Conservation (phyloP, 2,113 vertebrate species). For the Trogon surrucura region DNA sequence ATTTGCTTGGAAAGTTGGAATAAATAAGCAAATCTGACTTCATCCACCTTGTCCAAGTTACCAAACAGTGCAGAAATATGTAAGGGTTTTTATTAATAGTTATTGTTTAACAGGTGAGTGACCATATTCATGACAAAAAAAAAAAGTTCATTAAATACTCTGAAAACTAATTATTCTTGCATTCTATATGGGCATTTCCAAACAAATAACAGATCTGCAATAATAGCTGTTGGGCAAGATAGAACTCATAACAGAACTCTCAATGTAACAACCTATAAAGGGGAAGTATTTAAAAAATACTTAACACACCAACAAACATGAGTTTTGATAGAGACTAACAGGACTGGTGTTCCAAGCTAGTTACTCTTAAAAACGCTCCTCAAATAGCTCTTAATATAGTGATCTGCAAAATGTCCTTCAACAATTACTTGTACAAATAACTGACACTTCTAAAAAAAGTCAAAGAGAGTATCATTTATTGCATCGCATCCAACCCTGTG, state of each 20-base stretch:
- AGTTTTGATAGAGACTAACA: background rate
- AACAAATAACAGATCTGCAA: background rate
- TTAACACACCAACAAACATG: background rate
- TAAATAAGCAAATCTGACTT: background rate
- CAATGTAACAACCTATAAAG: background rate
- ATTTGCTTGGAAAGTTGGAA: background rate
- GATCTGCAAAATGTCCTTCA: background rate
- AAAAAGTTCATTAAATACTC: background rate
- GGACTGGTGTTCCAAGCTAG: background rate
- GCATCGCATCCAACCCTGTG: background rate
- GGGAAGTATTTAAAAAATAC: background rate
- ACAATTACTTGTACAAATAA: background rate
- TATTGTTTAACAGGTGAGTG: background rate
- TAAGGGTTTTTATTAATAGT: slow-evolving; percentile 1
- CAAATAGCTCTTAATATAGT: background rate
- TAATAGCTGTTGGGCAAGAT: background rate
- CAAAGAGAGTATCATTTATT: background rate
- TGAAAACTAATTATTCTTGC: background rate
- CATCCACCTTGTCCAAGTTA: background rate
- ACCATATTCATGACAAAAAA: background rate
- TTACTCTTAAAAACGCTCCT: background rate
- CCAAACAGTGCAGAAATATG: background rate
- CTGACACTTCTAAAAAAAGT: background rate
- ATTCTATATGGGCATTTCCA: background rate
- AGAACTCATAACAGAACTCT: background rate